Percentiles rank a stretch among this genome's conserved stretches.
These are phyloP conservation scores for Timema podura DNA, from an alignment of 2,888 invertebrate species.

Conservation along the genomic window DNA sequence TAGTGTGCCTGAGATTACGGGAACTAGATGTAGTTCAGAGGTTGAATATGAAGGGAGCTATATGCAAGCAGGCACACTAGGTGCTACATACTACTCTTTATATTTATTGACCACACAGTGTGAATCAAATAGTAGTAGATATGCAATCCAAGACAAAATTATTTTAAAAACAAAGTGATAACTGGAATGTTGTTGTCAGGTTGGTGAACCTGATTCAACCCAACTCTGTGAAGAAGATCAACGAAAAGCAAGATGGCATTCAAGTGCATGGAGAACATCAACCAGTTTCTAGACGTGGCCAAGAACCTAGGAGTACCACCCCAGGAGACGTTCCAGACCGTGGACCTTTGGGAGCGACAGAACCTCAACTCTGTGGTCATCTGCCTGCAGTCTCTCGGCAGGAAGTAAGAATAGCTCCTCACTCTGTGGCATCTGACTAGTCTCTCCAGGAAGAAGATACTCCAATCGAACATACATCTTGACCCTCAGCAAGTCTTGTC, in stretches of 20 bases:
- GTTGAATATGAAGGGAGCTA: no score
- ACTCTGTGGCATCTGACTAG: no score
- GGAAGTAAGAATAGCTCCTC: slow-evolving; percentile 63
- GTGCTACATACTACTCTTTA: no score
- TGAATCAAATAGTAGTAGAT: no score
- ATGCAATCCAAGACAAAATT: not conserved
- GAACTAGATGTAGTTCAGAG: no score
- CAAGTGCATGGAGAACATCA: slow-evolving; percentile 99
- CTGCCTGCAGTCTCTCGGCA: slow-evolving; percentile 88
- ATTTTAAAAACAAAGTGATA: not conserved
- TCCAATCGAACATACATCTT: no score
- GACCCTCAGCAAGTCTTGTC: no score
- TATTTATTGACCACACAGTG: no score
- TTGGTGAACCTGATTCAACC: slow-evolving; percentile 82
- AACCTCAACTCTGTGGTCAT: slow-evolving; percentile 95
- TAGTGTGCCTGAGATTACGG: no score
- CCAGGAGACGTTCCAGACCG: slow-evolving; percentile 95
- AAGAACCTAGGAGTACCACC: slow-evolving; percentile 85
- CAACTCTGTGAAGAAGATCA: slow-evolving; percentile 86
- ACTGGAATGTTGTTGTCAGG: slow-evolving; percentile 49
- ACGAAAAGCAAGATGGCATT: slow-evolving; percentile 88
- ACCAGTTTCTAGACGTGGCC: slow-evolving; percentile 83
- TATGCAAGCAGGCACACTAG: no score
- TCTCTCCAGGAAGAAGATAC: no score
- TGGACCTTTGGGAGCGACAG: slow-evolving; percentile 94